Evolutionary conservation across 2,888 invertebrate species (phyloP).

Genomic region (Stenodema calcarata): DNA sequence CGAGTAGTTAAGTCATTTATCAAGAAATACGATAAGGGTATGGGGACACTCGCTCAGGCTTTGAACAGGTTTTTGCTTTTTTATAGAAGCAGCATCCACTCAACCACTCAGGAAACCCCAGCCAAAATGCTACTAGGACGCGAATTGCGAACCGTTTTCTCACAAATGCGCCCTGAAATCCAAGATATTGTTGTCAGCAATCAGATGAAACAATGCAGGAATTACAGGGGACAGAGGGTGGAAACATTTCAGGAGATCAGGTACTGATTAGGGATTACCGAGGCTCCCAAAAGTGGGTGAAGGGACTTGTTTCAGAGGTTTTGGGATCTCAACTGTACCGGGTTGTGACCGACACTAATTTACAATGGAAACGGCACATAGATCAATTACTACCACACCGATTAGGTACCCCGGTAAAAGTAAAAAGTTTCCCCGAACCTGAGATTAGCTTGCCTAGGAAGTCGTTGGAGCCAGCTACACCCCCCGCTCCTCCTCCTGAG

Average conservation of each 20-base stretch:
- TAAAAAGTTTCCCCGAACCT: too few relatives aligned
- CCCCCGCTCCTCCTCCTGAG: too few relatives aligned
- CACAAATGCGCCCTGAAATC: neutral
- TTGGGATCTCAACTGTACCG: neutral
- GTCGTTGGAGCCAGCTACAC: too few relatives aligned
- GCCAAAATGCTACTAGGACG: conserved; percentile 6
- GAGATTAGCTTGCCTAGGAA: too few relatives aligned
- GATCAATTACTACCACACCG: neutral
- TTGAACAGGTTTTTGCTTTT: neutral
- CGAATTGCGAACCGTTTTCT: too few relatives aligned
- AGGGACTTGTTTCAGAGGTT: neutral
- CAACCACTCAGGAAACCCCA: neutral
- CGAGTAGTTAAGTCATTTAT: too few relatives aligned
- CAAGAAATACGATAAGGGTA: conserved; percentile 4
- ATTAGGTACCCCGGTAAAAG: too few relatives aligned
- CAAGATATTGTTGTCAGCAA: neutral
- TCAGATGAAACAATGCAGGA: neutral
- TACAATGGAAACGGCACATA: neutral
- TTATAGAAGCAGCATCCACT: neutral
- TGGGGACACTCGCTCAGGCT: too few relatives aligned
- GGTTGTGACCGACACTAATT: neutral
- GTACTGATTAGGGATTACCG: neutral
- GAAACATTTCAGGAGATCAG: neutral
- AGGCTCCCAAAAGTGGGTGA: neutral
- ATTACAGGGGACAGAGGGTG: neutral